Base-by-base conservation (phyloP, 2,888 invertebrate species). In the Seira ritae region DNA sequence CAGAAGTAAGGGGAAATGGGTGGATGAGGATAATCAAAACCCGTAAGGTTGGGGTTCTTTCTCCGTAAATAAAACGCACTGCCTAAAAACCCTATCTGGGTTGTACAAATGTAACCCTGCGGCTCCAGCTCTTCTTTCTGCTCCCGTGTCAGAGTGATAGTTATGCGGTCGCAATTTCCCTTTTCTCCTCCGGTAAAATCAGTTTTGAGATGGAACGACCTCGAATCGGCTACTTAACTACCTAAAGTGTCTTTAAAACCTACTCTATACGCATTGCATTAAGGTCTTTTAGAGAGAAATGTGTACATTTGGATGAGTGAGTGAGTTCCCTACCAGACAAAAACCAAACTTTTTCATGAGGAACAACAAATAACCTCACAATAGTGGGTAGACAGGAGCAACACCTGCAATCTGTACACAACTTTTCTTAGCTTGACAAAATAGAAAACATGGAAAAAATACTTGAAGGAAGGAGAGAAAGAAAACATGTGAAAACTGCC, bases 391-490 rank as follows among this genome's bases (percentile, higher is more conserved):
- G 68, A 62, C 60, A 77, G 69, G 23, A 72, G 42, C 71, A 81
- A 71, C 81, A 81, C 81, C 81, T 81, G 81, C 81, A 81, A 81
- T 81, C 81, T 76, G 81, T 76, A 81, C 80, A 71, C 17, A 22
- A 74, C 66, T 65, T 73, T 74, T 67, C 66, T 22, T 10, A 31
- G 22, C 42, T 68, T 65, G 37, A 24, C 31, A 65, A 46, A 31
- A 66, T 66, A 68, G 66, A 73, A 50, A 72, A 50, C 46, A n/a
- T n/a, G 31, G n/a, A n/a, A 80, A 80, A 20, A 72, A 22, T 6
- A 42, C 42, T 74, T 73, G 72, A 55, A 73, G 37, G 60, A n/a
- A n/a, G 31, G n/a, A n/a, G 74, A 80, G 55, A 72, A 22, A 60
- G 60, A 62, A 24, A 73, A 62, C 37, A 66, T 22, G 55, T 37